These are phyloP conservation scores for Hyperoplus lanceolatus DNA, from an alignment of 2,797 vertebrate species.

Conservation along the genomic window DNA sequence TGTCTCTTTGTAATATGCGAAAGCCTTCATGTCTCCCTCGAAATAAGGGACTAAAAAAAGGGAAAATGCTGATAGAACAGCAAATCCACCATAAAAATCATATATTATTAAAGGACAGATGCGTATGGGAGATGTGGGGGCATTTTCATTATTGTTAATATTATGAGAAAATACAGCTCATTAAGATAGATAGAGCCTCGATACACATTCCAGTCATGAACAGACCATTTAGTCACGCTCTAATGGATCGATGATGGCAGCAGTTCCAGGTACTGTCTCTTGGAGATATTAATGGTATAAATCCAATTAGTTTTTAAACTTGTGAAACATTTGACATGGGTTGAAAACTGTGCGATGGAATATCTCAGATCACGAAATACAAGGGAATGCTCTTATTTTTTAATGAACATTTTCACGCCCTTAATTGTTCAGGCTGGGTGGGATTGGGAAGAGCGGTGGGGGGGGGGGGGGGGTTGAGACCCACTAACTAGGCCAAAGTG, in stretches of 20 bases:
- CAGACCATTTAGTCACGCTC: slow-evolving; percentile 28
- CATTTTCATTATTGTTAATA: slow-evolving; percentile 33
- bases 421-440: not conserved
- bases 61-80: slow-evolving; percentile 7
- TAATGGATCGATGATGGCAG: slow-evolving; percentile 19
- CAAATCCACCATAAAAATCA: slow-evolving; percentile 12
- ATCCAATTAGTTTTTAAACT: slow-evolving; percentile 15
- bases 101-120: not conserved
- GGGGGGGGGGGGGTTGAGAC: not conserved
- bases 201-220: slow-evolving; percentile 28
- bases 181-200: slow-evolving; percentile 10
- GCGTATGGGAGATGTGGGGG: not conserved
- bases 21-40: slow-evolving; percentile 17
- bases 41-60: slow-evolving; percentile 12
- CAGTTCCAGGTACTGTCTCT: slow-evolving; percentile 20
- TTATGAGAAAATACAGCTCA: slow-evolving; percentile 19
- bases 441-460: not conserved
- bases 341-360: not conserved
- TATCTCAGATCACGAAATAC: not conserved
- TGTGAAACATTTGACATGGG: not conserved
- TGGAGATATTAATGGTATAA: slow-evolving; percentile 9
- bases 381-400: not conserved
- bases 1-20: slow-evolving; percentile 21
- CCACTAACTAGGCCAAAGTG: not conserved
- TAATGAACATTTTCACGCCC: not conserved